Conservation (phyloP, 1,140 invertebrate genomes). For the Zophobas morio region DNA sequence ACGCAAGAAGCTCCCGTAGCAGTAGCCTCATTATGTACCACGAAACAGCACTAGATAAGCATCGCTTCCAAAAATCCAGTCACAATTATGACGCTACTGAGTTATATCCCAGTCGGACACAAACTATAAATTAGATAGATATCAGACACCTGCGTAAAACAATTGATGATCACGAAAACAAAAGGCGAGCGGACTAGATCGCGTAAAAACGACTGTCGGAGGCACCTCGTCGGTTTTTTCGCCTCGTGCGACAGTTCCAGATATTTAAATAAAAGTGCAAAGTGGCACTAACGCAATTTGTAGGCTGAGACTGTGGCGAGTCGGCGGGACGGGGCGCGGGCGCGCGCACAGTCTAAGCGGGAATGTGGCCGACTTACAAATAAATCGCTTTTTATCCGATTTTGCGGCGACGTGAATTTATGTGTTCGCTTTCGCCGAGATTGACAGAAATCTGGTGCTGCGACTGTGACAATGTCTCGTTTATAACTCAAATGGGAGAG, state of each 20-base stretch:
- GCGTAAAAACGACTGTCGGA: slow-evolving; percentile 61
- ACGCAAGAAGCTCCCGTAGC: slow-evolving; percentile 19
- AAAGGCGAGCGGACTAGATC: slow-evolving; percentile 56
- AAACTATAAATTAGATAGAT: slow-evolving; percentile 61
- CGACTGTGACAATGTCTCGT: slow-evolving; percentile 58
- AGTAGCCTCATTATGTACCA: slow-evolving; percentile 54
- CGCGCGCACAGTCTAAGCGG: slow-evolving; percentile 51
- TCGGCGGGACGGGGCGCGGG: background rate
- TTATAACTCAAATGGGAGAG: slow-evolving; percentile 56
- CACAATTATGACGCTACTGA: slow-evolving; percentile 61
- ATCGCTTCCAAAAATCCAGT: slow-evolving; percentile 56
- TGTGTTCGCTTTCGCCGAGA: slow-evolving; percentile 55
- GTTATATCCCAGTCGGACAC: slow-evolving; percentile 51
- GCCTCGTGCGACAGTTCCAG: slow-evolving; percentile 26
- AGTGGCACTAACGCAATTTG: slow-evolving; percentile 59
- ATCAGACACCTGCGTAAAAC: slow-evolving; percentile 62
- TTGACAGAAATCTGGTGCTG: slow-evolving; percentile 60
- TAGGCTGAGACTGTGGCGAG: slow-evolving; percentile 49
- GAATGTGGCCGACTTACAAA: slow-evolving; percentile 53
- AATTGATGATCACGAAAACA: slow-evolving; percentile 58
- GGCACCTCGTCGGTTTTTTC: slow-evolving; percentile 59
- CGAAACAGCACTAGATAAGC: slow-evolving; percentile 57
- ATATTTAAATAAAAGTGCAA: slow-evolving; percentile 59
- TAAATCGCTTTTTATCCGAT: slow-evolving; percentile 64
- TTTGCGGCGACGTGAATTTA: slow-evolving; percentile 58